These are phyloP conservation scores for Galaxea fascicularis DNA, from an alignment of 92 coral and sea anemone genomes.

Conservation along the genomic window DNA sequence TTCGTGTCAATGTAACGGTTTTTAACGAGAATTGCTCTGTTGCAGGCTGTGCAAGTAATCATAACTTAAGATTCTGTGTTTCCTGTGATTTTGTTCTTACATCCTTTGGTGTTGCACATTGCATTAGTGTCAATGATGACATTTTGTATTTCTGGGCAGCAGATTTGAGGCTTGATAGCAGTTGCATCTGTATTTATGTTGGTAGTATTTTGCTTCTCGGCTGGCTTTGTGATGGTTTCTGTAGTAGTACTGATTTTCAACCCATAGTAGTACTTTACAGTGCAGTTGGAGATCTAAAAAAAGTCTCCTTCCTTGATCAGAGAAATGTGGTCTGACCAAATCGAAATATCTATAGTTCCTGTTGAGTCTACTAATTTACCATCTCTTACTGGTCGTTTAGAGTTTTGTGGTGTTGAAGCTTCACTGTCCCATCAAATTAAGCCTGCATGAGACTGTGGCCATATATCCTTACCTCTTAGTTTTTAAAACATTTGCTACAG, in stretches of 20 bases:
- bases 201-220: slow-evolving; percentile 12
- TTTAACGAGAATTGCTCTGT: slow-evolving; percentile 40
- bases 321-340: slow-evolving; percentile 43
- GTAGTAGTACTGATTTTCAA: background rate
- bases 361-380: slow-evolving; percentile 4
- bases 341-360: slow-evolving; percentile 36
- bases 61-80: slow-evolving; percentile 20
- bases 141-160: slow-evolving; percentile 56
- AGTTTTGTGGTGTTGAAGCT: background rate
- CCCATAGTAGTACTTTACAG: slow-evolving; percentile 6
- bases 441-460: slow-evolving; percentile 9
- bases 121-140: slow-evolving; percentile 44
- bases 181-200: slow-evolving; percentile 5
- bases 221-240: slow-evolving; percentile 5
- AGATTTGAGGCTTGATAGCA: slow-evolving; percentile 33
- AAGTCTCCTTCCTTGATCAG: slow-evolving; percentile 39
- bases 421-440: slow-evolving; percentile 2
- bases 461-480: slow-evolving; percentile 7
- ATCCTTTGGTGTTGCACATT: slow-evolving; percentile 48
- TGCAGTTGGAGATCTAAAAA: slow-evolving; percentile 43
- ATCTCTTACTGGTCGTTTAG: slow-evolving; percentile 10
- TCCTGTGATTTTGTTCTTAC: slow-evolving; percentile 42
- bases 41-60: slow-evolving; percentile 52
- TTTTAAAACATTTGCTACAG: slow-evolving; percentile 12
- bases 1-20: slow-evolving; percentile 45